Conservation (phyloP, 2,797 vertebrate genomes). For the Manis crassicaudata region DNA sequence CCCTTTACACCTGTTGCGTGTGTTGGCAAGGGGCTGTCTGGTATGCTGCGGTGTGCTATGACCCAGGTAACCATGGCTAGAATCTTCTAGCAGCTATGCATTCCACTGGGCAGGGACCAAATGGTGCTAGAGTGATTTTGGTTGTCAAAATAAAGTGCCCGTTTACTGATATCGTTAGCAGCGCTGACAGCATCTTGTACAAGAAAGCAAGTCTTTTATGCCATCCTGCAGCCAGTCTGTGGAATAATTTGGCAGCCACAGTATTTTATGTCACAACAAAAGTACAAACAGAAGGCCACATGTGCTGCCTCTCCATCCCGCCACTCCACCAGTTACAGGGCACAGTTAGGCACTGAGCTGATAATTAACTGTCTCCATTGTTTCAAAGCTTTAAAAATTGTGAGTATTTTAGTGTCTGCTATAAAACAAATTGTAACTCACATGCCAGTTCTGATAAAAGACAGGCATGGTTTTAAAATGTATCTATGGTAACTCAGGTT, state of each 20-base stretch:
- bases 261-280: neutral
- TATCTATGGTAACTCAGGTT: neutral
- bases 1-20: rapidly evolving
- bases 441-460: neutral
- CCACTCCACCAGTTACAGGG: neutral
- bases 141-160: neutral
- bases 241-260: neutral
- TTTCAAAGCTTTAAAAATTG: neutral
- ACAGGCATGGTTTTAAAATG: neutral
- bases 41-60: neutral
- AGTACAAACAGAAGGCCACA: neutral
- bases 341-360: neutral
- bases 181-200: neutral
- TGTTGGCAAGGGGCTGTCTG: neutral
- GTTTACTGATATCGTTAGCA: neutral
- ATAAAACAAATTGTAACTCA: neutral
- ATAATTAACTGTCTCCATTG: neutral
- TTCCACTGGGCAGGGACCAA: neutral
- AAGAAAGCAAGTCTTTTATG: neutral
- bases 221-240: neutral
- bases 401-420: neutral
- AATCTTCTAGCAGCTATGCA: neutral
- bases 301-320: too few species aligned
- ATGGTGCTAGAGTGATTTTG: too few species aligned
- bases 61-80: neutral